Conservation (phyloP, 1,140 invertebrate species). For the Aradophagus sp. region DNA sequence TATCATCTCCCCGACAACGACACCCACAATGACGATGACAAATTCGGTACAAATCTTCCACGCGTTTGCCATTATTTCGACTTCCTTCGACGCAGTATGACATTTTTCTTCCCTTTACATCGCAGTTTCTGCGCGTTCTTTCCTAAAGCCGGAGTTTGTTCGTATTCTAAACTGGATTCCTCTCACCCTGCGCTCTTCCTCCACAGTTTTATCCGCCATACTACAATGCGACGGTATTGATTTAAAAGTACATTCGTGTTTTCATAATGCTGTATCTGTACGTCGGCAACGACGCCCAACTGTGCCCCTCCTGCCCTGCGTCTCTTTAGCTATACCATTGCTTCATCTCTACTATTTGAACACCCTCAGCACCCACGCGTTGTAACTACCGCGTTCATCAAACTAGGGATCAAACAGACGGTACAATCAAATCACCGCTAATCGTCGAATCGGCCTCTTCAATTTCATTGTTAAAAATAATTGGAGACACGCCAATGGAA, state of each 20-base stretch:
- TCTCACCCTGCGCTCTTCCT: conserved; percentile 57
- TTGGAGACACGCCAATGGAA: no score
- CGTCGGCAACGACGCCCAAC: conserved; percentile 66
- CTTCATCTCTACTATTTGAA: conserved; percentile 59
- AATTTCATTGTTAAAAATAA: conserved; percentile 65
- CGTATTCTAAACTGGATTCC: conserved; percentile 58
- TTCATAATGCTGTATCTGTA: conserved; percentile 76
- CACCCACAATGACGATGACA: no score
- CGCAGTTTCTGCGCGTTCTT: conserved; percentile 48
- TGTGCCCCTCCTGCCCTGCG: conserved; percentile 54
- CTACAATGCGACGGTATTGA: conserved; percentile 76
- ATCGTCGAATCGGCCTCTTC: conserved; percentile 65
- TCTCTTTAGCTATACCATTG: conserved; percentile 53
- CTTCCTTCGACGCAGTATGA: conserved; percentile 12
- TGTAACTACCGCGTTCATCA: conserved; percentile 46
- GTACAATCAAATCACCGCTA: conserved; percentile 70
- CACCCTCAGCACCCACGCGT: conserved; percentile 48
- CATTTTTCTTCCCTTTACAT: conserved; percentile 33
- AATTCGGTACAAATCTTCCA: no score
- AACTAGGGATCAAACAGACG: conserved; percentile 57
- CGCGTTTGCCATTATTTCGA: conserved; percentile 35
- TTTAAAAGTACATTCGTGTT: conserved; percentile 77
- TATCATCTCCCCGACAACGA: no score
- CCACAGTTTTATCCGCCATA: conserved; percentile 62
- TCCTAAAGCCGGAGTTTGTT: conserved; percentile 55